Evolutionary conservation across 2,797 vertebrate genomes (phyloP).

Genomic region (Clarias fuscus): DNA sequence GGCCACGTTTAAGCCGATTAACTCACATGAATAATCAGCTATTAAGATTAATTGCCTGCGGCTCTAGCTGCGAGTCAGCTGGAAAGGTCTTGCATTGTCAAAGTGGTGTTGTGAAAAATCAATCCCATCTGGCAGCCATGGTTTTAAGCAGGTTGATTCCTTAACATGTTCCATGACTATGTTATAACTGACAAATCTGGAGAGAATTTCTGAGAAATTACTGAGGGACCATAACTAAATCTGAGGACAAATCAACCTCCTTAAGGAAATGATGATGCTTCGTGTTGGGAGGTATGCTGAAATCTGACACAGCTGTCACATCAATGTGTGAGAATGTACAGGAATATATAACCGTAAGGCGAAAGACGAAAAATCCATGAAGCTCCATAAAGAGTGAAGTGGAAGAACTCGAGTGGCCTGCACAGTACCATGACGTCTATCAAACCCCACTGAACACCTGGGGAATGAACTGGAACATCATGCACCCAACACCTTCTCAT

Average conservation of each 20-base stretch:
- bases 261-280: neutral
- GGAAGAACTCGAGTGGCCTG: neutral
- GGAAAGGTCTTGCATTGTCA: neutral
- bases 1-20: neutral
- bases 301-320: too few species aligned
- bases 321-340: neutral
- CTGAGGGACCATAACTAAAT: too few species aligned
- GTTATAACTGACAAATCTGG: neutral
- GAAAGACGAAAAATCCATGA: neutral
- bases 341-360: neutral
- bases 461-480: too few species aligned
- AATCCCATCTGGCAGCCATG: neutral
- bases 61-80: neutral
- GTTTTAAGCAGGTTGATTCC: neutral
- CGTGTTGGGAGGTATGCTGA: neutral
- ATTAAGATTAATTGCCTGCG: neutral
- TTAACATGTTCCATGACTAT: neutral
- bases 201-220: neutral
- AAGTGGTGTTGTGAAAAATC: neutral
- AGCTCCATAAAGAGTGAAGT: too few species aligned
- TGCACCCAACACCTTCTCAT: too few species aligned
- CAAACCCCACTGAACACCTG: neutral
- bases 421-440: neutral
- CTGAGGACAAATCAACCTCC: too few species aligned
- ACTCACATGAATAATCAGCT: neutral